phyloP scores from a whole-genome alignment of 2,888 invertebrate genomes.

The Molanna angustata region DNA sequence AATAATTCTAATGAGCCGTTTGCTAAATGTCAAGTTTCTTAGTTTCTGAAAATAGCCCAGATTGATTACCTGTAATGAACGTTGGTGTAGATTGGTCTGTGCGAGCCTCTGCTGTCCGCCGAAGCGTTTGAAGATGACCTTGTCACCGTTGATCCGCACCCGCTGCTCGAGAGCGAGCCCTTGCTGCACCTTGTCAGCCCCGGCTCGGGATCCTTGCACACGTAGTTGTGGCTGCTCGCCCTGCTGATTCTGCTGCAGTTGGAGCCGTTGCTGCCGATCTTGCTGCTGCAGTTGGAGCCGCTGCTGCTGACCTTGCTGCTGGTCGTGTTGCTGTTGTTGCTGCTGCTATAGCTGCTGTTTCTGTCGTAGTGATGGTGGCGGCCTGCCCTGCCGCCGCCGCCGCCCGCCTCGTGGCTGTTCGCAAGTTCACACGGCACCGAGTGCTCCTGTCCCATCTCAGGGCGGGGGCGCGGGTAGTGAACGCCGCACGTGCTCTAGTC shows the following conservation, averaged over 20 bases:
- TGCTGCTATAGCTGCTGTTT: not conserved
- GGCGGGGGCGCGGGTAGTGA: conserved; percentile 10
- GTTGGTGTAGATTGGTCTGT: conserved; percentile 49
- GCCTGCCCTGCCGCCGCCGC: conserved; percentile 36
- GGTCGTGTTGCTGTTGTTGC: conserved; percentile 34
- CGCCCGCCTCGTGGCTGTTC: conserved; percentile 21
- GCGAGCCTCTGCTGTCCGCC: conserved; percentile 10
- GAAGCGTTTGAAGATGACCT: conserved; percentile 23
- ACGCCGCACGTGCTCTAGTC: conserved; percentile 13
- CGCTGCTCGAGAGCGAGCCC: conserved; percentile 24
- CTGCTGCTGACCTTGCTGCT: not conserved
- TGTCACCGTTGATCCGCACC: conserved; percentile 19
- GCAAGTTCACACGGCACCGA: conserved; percentile 25
- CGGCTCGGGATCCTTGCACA: conserved; percentile 1
- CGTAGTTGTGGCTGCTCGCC: conserved; percentile 6
- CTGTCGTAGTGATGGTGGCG: conserved; percentile 20
- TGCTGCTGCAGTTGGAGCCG: not conserved
- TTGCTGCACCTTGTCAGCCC: conserved; percentile 5
- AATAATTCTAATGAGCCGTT: not conserved
- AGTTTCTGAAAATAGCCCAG: not conserved
- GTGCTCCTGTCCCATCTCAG: conserved; percentile 33
- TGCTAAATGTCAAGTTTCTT: not conserved
- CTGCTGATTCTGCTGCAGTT: conserved; percentile 1
- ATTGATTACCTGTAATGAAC: conserved; percentile 42
- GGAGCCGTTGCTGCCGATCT: not conserved